Evolutionary conservation across 2,888 invertebrate species (phyloP), one percentile per base, ranked within the genome.

Genomic region (Erebia palarica): DNA sequence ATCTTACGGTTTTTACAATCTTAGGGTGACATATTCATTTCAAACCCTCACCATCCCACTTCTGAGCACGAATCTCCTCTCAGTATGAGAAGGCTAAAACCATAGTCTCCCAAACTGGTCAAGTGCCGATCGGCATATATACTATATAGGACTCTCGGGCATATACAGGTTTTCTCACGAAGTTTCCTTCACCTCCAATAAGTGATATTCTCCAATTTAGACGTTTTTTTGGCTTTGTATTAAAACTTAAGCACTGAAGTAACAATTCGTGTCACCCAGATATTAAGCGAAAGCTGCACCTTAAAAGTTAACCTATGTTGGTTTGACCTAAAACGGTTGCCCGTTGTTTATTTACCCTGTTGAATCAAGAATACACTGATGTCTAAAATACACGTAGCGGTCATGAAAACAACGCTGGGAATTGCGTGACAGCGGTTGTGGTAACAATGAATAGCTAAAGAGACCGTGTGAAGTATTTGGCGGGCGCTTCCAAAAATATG

Each of bases 251-350:
- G n/a, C 18, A 18, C 5, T 57, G 14, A 13, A 18, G 21, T 27
- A 13, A 13, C 57, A 14, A 27, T 59, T 58, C 27, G 14, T 58
- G 69, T 70, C 51, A 70, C 27, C 53, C 53, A 60, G 21, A 64
- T 57, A 42, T 64, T 21, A 68, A 44, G 58, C 21, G 18, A 21
- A 53, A 49, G 51, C 65, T 60, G n/a, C 66, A 63, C 70, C 72
- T 63, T 51, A 64, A 57, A 49, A 44, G 18, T 65, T 67, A 71
- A 68, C 65, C 57, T 13, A 18, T 70, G 65, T 72, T 74, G 57
- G 68, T 57, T 70, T 68, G 68, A 60, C 70, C 70, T 72, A 66
- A 71, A 58, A 70, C 42, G 36, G 16, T 58, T 7, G 51, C 16
- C 36, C 44, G 36, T 61, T 65, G 63, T 61, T 73, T 63, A 65